Percentiles rank a stretch among this genome's conserved stretches.
Conservation (phyloP, 2,797 vertebrate genomes). For the Rhinogobio ventralis region DNA sequence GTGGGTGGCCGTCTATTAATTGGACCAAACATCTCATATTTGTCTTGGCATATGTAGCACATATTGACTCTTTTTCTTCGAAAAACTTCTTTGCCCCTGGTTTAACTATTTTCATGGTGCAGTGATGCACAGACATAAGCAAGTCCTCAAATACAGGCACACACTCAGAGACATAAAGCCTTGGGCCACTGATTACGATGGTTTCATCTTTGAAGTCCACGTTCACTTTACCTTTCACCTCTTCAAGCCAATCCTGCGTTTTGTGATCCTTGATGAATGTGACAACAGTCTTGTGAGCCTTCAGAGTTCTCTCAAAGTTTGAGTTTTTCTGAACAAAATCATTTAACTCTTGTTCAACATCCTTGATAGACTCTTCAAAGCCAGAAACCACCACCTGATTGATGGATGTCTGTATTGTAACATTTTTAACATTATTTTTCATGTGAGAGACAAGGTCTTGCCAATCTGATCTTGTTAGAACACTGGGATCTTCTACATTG, state of each 20-base stretch:
- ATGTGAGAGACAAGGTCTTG: conserved; percentile 65
- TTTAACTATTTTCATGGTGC: conserved; percentile 68
- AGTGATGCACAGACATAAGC: conserved; percentile 67
- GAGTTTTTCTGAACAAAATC: conserved; percentile 78
- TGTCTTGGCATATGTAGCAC: conserved; percentile 54
- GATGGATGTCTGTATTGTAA: conserved; percentile 61
- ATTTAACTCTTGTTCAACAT: conserved; percentile 65
- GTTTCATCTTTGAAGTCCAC: conserved; percentile 69
- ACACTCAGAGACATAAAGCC: conserved; percentile 67
- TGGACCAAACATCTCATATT: conserved; percentile 77
- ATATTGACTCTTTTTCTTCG: conserved; percentile 67
- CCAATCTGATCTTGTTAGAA: conserved; percentile 77
- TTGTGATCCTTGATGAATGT: conserved; percentile 75
- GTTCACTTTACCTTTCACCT: conserved; percentile 61
- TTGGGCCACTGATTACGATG: conserved; percentile 80
- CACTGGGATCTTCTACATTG: conserved; percentile 69
- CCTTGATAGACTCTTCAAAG: conserved; percentile 65
- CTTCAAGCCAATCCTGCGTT: conserved; percentile 48
- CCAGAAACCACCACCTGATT: conserved; percentile 79
- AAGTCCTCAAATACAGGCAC: conserved; percentile 59
- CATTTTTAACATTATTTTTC: conserved; percentile 60
- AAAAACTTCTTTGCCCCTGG: conserved; percentile 83
- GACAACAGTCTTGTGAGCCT: conserved; percentile 63
- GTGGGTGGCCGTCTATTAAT: conserved; percentile 67
- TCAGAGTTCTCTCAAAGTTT: conserved; percentile 68